Percentiles rank a stretch among this genome's conserved stretches.
These are phyloP conservation scores for Brachionichthys hirsutus DNA, from an alignment of 2,113 vertebrate species.

Conservation along the genomic window DNA sequence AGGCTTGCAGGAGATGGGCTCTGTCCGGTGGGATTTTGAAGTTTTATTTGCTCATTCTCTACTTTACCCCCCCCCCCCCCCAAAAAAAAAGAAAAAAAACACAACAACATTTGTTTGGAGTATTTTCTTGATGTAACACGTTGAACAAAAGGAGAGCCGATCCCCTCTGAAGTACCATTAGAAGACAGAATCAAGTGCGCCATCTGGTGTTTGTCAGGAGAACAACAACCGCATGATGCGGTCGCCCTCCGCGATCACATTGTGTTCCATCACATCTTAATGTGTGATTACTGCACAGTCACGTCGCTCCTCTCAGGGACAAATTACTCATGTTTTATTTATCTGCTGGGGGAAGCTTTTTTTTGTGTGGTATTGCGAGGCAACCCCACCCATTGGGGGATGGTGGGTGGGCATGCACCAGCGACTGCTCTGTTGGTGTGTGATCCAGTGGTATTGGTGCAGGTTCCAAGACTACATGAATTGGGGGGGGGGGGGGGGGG, in stretches of 20 bases:
- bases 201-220: conserved; percentile 63
- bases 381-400: too few species aligned
- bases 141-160: conserved; percentile 32
- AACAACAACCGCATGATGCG: conserved; percentile 1
- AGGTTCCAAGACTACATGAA: too few species aligned
- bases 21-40: conserved; percentile 40
- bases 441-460: too few species aligned
- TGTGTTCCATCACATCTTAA: conserved; percentile 1
- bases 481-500: too few species aligned
- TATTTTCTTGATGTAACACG: conserved; percentile 31
- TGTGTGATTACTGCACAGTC: neutral
- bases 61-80: too few species aligned
- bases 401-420: too few species aligned
- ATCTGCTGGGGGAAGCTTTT: too few species aligned
- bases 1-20: conserved; percentile 15
- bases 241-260: neutral
- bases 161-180: conserved; percentile 1
- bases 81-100: conserved; percentile 20
- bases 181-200: conserved; percentile 46
- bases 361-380: too few species aligned
- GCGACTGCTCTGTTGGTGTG: too few species aligned
- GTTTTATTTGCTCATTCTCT: conserved; percentile 17
- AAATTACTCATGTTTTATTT: neutral
- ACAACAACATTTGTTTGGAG: conserved; percentile 1
- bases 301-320: neutral